Evolutionary conservation across 1,140 invertebrate genomes (phyloP).

Genomic region (Pseudachorutes palmiensis): DNA sequence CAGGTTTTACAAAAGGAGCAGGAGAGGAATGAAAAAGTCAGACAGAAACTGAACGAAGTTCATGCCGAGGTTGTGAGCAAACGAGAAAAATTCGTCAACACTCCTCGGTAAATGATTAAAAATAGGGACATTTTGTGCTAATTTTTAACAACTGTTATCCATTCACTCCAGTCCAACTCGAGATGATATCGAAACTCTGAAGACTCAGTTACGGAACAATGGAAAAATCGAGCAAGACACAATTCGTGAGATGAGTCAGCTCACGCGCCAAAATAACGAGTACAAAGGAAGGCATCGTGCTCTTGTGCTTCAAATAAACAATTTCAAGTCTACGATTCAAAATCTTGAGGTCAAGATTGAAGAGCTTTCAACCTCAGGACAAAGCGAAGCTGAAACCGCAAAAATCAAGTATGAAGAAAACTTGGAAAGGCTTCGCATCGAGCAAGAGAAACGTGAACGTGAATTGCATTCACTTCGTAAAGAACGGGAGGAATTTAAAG

Average conservation of each 20-base stretch:
- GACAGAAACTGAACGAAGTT: neutral
- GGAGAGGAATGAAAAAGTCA: constrained; percentile 13
- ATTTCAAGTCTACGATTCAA: neutral
- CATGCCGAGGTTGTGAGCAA: neutral
- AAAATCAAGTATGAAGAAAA: constrained; percentile 12
- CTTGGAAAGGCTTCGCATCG: neutral
- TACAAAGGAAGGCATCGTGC: neutral
- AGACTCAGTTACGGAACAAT: neutral
- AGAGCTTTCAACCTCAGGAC: constrained; percentile 8
- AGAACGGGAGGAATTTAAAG: constrained; percentile 16
- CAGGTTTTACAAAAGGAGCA: constrained; percentile 17
- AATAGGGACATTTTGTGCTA: neutral
- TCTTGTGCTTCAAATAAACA: neutral
- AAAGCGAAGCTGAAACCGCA: neutral
- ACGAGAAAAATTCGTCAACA: neutral
- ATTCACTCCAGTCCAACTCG: neutral
- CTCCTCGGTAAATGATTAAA: neutral
- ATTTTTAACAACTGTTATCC: neutral
- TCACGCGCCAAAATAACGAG: neutral
- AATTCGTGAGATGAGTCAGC: neutral
- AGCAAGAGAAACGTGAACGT: neutral
- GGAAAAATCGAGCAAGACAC: neutral
- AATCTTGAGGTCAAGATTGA: constrained; percentile 6
- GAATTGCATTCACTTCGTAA: constrained; percentile 6
- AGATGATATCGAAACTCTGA: neutral